Evolutionary conservation across 2,888 invertebrate species (phyloP).

Genomic region (Ryuthela nishihirai): DNA sequence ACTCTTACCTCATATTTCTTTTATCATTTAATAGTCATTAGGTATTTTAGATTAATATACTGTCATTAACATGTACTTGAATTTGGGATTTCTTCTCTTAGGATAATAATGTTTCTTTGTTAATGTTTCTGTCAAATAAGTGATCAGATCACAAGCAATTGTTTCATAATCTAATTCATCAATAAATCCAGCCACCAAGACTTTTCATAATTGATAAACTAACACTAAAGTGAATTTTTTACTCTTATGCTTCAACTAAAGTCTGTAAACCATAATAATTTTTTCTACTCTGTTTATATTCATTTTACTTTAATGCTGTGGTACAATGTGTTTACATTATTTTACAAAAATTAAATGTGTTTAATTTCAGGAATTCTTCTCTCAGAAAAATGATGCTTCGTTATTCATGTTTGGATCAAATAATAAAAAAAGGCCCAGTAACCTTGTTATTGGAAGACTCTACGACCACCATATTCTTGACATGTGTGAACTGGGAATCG

Average conservation of each 20-base stretch:
- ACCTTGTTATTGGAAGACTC: conserved; percentile 78
- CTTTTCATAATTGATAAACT: no score
- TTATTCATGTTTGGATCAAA: conserved; percentile 88
- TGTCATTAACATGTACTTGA: no score
- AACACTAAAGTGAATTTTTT: neutral
- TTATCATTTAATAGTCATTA: no score
- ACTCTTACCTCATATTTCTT: no score
- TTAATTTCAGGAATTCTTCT: conserved; percentile 51
- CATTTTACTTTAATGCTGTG: neutral
- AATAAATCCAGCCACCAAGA: no score
- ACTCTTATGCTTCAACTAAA: neutral
- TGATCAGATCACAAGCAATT: no score
- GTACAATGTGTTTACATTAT: neutral
- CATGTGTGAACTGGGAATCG: conserved; percentile 92
- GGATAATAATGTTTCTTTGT: no score
- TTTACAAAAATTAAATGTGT: neutral
- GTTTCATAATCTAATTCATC: no score
- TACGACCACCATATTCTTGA: conserved; percentile 88
- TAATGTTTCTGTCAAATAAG: no score
- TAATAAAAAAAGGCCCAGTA: conserved; percentile 92
- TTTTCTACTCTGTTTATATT: neutral
- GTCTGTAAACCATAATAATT: neutral
- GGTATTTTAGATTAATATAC: no score
- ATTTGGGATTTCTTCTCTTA: no score
- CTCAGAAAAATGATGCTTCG: conserved; percentile 75